phyloP scores from a whole-genome alignment of 2,113 vertebrate species.

The Microtus montanus region DNA sequence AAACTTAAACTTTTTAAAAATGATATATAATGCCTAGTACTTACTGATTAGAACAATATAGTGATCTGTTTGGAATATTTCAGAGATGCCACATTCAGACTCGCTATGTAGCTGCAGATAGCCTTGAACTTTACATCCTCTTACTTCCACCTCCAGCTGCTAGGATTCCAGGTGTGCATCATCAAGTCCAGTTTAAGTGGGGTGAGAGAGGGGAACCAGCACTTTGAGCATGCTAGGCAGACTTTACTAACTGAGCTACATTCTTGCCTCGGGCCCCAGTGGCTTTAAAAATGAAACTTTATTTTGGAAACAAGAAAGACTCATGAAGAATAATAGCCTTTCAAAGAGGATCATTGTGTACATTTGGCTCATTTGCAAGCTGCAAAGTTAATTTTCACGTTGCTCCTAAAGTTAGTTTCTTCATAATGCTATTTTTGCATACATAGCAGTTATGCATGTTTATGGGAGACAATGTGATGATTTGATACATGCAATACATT shows the following conservation, averaged over 20 bases:
- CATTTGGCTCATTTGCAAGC: not conserved
- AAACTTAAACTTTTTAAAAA: not conserved
- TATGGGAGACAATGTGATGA: not conserved
- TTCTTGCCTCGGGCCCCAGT: not conserved
- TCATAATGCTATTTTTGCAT: not conserved
- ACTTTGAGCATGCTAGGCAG: not conserved
- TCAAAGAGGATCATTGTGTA: not conserved
- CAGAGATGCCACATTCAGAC: not conserved
- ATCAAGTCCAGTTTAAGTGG: not conserved
- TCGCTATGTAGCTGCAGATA: not conserved
- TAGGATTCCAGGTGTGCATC: not conserved
- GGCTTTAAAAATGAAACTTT: not conserved
- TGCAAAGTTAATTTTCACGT: not conserved
- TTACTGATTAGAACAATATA: not conserved
- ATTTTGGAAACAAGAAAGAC: not conserved
- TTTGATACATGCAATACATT: not conserved
- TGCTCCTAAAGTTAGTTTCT: not conserved
- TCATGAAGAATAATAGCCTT: not conserved
- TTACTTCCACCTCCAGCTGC: not conserved
- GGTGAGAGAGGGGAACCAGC: too few species aligned
- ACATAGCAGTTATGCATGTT: not conserved
- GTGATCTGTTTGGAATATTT: not conserved
- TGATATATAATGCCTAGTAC: not conserved
- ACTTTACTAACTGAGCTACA: not conserved
- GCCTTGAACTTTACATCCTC: not conserved